These are phyloP conservation scores for Oithona nana DNA, from an alignment of 2,888 invertebrate genomes.

Conservation along the genomic window DNA sequence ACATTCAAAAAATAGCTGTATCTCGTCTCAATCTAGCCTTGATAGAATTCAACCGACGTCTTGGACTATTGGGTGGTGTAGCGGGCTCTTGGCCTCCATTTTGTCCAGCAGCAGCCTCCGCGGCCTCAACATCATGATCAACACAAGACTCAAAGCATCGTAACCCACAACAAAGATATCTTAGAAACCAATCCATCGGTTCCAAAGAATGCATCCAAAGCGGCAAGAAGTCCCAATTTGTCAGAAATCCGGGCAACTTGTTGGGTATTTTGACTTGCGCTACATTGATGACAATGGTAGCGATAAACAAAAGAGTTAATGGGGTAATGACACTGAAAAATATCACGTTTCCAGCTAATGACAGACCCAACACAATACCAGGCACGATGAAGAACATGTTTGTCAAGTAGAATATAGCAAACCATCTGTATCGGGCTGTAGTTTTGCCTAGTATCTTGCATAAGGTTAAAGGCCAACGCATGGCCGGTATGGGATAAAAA, in stretches of 20 bases:
- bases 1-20: too few relatives aligned
- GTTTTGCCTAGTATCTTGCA: conserved; percentile 33
- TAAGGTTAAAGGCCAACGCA: conserved; percentile 32
- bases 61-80: not conserved
- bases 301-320: conserved; percentile 23
- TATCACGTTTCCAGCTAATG: conserved; percentile 25
- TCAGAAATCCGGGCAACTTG: conserved; percentile 24
- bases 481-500: conserved; percentile 35
- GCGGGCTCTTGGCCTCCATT: not conserved
- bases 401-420: conserved; percentile 33
- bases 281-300: conserved; percentile 25
- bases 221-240: conserved; percentile 29
- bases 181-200: conserved; percentile 25
- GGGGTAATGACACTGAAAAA: conserved; percentile 26
- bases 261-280: conserved; percentile 25
- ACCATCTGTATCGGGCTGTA: conserved; percentile 37
- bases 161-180: not conserved
- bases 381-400: conserved; percentile 28
- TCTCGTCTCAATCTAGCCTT: too few relatives aligned
- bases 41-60: too few relatives aligned
- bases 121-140: not conserved
- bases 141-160: not conserved
- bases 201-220: conserved; percentile 28
- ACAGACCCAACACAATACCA: conserved; percentile 25
- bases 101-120: not conserved